Percentiles rank a stretch among this genome's conserved stretches.
Conservation (phyloP, 2,888 invertebrate species). For the Cecidostiba fungosa region DNA sequence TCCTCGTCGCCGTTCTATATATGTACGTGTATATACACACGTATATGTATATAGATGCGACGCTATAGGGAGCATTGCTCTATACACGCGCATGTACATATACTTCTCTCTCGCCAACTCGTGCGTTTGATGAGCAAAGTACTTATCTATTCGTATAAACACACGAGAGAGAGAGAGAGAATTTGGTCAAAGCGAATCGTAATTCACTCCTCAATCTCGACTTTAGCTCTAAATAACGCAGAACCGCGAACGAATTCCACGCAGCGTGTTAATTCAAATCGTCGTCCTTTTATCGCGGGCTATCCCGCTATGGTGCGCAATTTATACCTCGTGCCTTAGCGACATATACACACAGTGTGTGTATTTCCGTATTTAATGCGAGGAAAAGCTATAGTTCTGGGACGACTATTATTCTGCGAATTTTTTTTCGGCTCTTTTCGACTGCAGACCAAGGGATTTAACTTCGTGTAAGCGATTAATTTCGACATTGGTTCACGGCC, state of each 20-base stretch:
- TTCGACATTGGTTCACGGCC: not conserved
- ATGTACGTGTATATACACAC: not conserved
- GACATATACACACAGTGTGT: conserved; percentile 23
- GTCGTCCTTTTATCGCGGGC: conserved; percentile 63
- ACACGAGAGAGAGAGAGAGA: not conserved
- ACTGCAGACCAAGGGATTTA: no score
- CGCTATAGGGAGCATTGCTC: conserved; percentile 61
- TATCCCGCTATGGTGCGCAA: conserved; percentile 65
- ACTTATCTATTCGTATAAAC: no score
- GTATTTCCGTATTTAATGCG: not conserved
- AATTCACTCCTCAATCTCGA: not conserved
- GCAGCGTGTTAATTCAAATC: conserved; percentile 65
- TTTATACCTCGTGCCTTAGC: conserved; percentile 60
- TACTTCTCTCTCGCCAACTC: not conserved
- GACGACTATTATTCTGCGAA: not conserved
- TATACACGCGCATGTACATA: conserved; percentile 46
- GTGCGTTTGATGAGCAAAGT: not conserved
- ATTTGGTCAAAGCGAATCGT: not conserved
- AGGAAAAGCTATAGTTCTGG: not conserved
- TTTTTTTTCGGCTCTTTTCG: not conserved
- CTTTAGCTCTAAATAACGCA: not conserved
- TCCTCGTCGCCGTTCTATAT: conserved; percentile 56
- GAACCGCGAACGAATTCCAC: conserved; percentile 62
- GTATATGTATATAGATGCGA: no score
- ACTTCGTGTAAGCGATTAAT: no score